Conservation (phyloP, 2,797 vertebrate species). For the Lacerta agilis region DNA sequence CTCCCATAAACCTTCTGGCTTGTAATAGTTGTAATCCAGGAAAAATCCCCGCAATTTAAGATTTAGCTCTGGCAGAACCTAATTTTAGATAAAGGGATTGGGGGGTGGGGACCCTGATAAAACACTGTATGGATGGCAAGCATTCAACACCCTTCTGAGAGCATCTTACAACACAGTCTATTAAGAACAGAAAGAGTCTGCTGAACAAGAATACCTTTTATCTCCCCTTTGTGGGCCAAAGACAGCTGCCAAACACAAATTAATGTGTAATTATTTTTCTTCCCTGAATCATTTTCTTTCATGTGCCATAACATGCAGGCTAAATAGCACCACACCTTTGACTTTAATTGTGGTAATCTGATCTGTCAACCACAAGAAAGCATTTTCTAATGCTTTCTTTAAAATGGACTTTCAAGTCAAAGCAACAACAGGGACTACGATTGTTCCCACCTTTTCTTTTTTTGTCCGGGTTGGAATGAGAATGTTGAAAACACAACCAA, state of each 20-base stretch:
- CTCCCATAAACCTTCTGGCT: rapidly evolving
- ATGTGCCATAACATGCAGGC: constrained; percentile 85
- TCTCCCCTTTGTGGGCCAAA: constrained; percentile 74
- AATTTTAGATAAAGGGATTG: constrained; percentile 3
- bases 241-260: constrained; percentile 83
- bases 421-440: constrained; percentile 78
- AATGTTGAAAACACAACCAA: constrained; percentile 60
- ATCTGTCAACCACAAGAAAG: constrained; percentile 82
- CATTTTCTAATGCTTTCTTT: constrained; percentile 78
- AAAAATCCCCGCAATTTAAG: constrained; percentile 7
- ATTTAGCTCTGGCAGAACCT: constrained; percentile 17
- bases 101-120: constrained; percentile 6
- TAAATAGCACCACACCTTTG: constrained; percentile 85
- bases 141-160: constrained; percentile 44
- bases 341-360: constrained; percentile 84
- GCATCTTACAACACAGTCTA: constrained; percentile 52
- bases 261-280: constrained; percentile 87
- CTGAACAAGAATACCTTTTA: constrained; percentile 76
- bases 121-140: background rate
- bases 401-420: constrained; percentile 79
- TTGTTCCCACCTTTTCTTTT: constrained; percentile 61
- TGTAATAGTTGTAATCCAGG: constrained; percentile 24
- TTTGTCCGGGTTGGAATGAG: constrained; percentile 54
- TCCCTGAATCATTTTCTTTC: constrained; percentile 85
- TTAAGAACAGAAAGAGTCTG: constrained; percentile 63